Evolutionary conservation across 1,140 invertebrate genomes (phyloP).

Genomic region (Ooceraea biroi): DNA sequence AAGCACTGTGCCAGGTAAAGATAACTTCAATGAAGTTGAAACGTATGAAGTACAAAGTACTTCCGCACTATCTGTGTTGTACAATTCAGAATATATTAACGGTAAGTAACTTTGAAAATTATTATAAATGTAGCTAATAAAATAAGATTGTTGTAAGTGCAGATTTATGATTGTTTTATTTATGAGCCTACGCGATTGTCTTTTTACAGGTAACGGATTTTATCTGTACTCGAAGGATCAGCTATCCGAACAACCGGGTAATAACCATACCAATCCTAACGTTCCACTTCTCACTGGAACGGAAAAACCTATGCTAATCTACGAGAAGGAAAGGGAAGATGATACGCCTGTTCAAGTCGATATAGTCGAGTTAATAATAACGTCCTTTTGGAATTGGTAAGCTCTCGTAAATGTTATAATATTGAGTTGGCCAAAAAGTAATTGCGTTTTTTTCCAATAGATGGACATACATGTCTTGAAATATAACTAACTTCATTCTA

Average conservation of each 20-base stretch:
- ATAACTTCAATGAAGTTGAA: constrained; percentile 67
- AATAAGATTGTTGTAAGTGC: constrained; percentile 20
- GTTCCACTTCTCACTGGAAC: background rate
- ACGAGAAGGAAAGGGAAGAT: constrained; percentile 74
- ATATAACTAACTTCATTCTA: no score
- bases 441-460: no score
- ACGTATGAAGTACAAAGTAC: constrained; percentile 77
- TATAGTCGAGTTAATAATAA: no score
- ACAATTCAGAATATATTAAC: constrained; percentile 91
- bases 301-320: constrained; percentile 6
- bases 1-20: constrained; percentile 21
- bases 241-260: constrained; percentile 78
- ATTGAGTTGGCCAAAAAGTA: no score
- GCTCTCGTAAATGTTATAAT: constrained; percentile 69
- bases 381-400: constrained; percentile 92
- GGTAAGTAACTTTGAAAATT: constrained; percentile 82
- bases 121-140: constrained; percentile 11
- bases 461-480: no score
- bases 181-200: constrained; percentile 22
- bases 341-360: constrained; percentile 87
- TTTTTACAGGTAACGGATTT: constrained; percentile 88
- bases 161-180: constrained; percentile 36
- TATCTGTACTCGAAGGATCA: constrained; percentile 88
- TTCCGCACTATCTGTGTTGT: constrained; percentile 89
- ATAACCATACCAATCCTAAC: constrained; percentile 59